Conservation (phyloP, 2,113 vertebrate species). For the Bujurquina vittata region DNA sequence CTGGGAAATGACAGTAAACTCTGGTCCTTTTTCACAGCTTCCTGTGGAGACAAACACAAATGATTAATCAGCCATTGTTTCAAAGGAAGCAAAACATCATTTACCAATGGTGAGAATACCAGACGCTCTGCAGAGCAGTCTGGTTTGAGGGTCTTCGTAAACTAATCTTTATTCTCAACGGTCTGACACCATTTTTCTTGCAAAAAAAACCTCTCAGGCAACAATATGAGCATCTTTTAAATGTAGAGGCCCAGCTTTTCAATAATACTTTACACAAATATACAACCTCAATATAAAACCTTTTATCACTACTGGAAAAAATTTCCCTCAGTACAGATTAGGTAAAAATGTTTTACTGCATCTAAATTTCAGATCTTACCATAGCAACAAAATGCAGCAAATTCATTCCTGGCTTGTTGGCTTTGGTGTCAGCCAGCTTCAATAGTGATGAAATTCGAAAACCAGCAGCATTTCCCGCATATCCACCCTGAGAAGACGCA, state of each 20-base stretch:
- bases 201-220: not conserved
- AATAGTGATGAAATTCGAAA: slow-evolving; percentile 85
- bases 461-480: slow-evolving; percentile 85
- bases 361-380: slow-evolving; percentile 73
- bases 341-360: not conserved
- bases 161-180: not conserved
- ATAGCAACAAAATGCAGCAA: slow-evolving; percentile 88
- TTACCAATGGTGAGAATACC: slow-evolving; percentile 50
- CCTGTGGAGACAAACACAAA: slow-evolving; percentile 75
- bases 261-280: not conserved
- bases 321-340: not conserved
- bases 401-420: slow-evolving; percentile 87
- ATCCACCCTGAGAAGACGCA: slow-evolving; percentile 80
- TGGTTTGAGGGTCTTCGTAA: not conserved
- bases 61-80: slow-evolving; percentile 73
- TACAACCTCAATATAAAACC: no score
- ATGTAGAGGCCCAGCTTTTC: not conserved
- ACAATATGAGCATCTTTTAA: not conserved
- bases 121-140: slow-evolving; percentile 9
- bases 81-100: slow-evolving; percentile 39
- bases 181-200: not conserved
- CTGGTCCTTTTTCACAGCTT: slow-evolving; percentile 84
- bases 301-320: not conserved
- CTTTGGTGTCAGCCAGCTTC: slow-evolving; percentile 86
- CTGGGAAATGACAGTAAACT: slow-evolving; percentile 82